phyloP scores from a whole-genome alignment of 1,140 invertebrate genomes.

The Luehdorfia chinensis region DNA sequence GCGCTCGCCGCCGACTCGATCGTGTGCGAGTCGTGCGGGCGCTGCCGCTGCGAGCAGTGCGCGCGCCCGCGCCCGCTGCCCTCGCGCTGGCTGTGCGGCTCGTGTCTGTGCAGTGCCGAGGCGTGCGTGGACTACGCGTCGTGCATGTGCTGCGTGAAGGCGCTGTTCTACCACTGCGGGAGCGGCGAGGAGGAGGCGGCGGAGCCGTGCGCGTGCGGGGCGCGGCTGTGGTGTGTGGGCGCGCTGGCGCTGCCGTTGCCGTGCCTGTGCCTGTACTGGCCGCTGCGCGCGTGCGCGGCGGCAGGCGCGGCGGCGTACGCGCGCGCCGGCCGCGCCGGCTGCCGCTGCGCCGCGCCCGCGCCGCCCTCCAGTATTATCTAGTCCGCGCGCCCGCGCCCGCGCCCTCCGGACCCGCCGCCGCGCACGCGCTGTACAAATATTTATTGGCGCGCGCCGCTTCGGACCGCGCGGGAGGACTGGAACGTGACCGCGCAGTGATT shows the following conservation, averaged over 20 bases:
- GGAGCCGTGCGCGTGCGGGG: conserved; percentile 85
- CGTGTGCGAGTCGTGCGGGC: conserved; percentile 90
- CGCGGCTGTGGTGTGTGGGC: conserved; percentile 91
- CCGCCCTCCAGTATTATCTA: conserved; percentile 76
- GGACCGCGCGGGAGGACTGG: conserved; percentile 49
- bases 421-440: conserved; percentile 72
- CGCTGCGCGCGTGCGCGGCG: conserved; percentile 87
- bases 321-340: conserved; percentile 81
- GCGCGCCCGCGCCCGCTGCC: conserved; percentile 89
- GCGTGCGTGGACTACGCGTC: conserved; percentile 91
- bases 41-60: conserved; percentile 92
- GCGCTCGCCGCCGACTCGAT: conserved; percentile 80
- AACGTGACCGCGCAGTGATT: conserved; percentile 56
- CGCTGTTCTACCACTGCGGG: conserved; percentile 93
- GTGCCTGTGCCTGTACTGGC: conserved; percentile 95
- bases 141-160: conserved; percentile 96
- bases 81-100: conserved; percentile 91
- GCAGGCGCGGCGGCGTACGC: conserved; percentile 90
- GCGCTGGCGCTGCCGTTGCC: conserved; percentile 89
- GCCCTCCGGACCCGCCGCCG: conserved; percentile 41
- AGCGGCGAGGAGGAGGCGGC: conserved; percentile 83
- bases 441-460: conserved; percentile 70
- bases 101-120: conserved; percentile 91
- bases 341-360: conserved; percentile 76
- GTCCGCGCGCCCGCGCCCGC: conserved; percentile 66